Evolutionary conservation across 1,140 invertebrate species (phyloP), one percentile per base, ranked within the genome.

Genomic region (Coelopa frigida): DNA sequence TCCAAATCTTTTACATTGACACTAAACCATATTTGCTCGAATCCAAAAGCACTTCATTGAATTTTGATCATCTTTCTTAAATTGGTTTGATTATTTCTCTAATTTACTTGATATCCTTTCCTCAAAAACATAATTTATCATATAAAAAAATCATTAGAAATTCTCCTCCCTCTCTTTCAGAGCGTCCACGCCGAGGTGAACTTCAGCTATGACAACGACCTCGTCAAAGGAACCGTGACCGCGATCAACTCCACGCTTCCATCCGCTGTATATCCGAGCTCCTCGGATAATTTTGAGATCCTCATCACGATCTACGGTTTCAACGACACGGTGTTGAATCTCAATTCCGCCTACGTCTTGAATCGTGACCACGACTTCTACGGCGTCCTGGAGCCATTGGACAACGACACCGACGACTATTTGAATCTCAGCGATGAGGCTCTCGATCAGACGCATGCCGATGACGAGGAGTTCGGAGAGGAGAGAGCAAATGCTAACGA

Each of bases 121-220:
- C n/a, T n/a, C n/a, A n/a, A n/a, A n/a, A n/a, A n/a, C n/a, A n/a
- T n/a, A n/a, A n/a, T n/a, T n/a, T n/a, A n/a, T n/a, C n/a, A n/a
- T n/a, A n/a, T n/a, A n/a, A n/a, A n/a, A n/a, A n/a, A n/a, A n/a
- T n/a, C n/a, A n/a, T n/a, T n/a, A n/a, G n/a, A n/a, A n/a, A n/a
- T n/a, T n/a, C n/a, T n/a, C n/a, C n/a, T n/a, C n/a, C n/a, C n/a
- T 26, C 14, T 17, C 3, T 23, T 48, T 4, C 32, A 66, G 62
- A 62, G 62, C 31, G 62, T 66, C 50, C 44, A 44, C 21, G 62
- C 59, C 8, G 55, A 61, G 26, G 62, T 66, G n/a, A 51, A 56
- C 35, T 59, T 66, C 32, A 66, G 59, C 37, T 59, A 62, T 49
- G 37, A 53, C 4, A 46, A 61, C 39, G 49, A 47, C 5, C 38